Conservation (phyloP, 2,888 invertebrate genomes). For the Apomyelois bistriatella region DNA sequence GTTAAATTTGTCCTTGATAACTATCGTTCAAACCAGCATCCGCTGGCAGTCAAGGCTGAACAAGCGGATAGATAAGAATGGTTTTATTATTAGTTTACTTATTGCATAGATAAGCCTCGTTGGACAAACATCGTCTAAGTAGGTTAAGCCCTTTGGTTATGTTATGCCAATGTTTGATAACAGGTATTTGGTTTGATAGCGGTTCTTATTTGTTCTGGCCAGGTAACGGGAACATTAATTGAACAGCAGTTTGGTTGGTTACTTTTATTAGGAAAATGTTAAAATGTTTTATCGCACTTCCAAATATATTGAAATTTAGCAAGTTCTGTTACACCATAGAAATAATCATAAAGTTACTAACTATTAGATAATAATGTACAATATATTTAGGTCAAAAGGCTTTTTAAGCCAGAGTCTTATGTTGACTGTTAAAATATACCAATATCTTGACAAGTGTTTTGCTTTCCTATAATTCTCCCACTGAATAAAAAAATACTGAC, state of each 20-base stretch:
- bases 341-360: too few species aligned
- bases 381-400: too few species aligned
- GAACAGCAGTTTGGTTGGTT: conserved; percentile 17
- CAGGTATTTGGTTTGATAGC: conserved; percentile 31
- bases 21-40: conserved; percentile 50
- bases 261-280: neutral
- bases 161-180: conserved; percentile 36
- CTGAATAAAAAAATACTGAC: too few species aligned
- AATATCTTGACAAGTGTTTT: too few species aligned
- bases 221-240: conserved; percentile 20
- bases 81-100: conserved; percentile 41
- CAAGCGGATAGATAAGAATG: conserved; percentile 50
- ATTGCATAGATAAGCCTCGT: conserved; percentile 41
- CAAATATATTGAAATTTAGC: neutral
- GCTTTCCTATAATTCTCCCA: too few species aligned
- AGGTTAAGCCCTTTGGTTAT: conserved; percentile 52
- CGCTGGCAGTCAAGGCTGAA: conserved; percentile 54
- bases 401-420: too few species aligned
- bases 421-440: too few species aligned
- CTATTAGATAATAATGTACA: too few species aligned
- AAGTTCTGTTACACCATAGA: too few species aligned
- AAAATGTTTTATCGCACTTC: neutral
- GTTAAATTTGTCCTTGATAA: conserved; percentile 21
- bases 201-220: conserved; percentile 19
- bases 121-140: conserved; percentile 49